These are phyloP conservation scores for Eciton burchellii DNA, from an alignment of 1,140 invertebrate species.

Conservation along the genomic window DNA sequence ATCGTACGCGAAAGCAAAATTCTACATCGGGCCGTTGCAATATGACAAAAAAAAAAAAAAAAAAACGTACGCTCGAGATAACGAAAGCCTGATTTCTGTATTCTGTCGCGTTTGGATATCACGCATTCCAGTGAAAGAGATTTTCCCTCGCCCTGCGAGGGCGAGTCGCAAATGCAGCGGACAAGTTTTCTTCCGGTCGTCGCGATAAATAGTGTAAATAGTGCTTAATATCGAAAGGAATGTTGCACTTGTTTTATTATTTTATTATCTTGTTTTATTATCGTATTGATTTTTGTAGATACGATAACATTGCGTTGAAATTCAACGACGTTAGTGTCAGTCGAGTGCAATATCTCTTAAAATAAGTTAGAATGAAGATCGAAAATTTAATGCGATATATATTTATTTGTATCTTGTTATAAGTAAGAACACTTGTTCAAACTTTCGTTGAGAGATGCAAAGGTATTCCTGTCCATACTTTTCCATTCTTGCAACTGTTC, in stretches of 20 bases:
- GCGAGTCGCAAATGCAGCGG: constrained; percentile 43
- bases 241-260: background rate
- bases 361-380: background rate
- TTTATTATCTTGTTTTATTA: background rate
- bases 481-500: background rate
- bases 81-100: constrained; percentile 39
- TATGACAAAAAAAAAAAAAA: no score
- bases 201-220: constrained; percentile 23
- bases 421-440: background rate
- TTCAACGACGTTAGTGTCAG: background rate
- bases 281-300: constrained; percentile 8
- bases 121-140: constrained; percentile 53
- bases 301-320: background rate
- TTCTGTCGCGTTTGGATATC: no score
- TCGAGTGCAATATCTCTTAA: background rate
- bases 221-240: constrained; percentile 1
- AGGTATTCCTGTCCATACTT: background rate
- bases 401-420: background rate
- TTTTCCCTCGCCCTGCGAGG: constrained; percentile 54
- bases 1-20: constrained; percentile 23
- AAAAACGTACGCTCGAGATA: constrained; percentile 23
- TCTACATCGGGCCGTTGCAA: no score
- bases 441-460: background rate
- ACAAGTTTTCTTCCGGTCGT: constrained; percentile 41
- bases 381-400: background rate